phyloP scores from a whole-genome alignment of 2,888 invertebrate genomes.

The Ptychoptera albimana region DNA sequence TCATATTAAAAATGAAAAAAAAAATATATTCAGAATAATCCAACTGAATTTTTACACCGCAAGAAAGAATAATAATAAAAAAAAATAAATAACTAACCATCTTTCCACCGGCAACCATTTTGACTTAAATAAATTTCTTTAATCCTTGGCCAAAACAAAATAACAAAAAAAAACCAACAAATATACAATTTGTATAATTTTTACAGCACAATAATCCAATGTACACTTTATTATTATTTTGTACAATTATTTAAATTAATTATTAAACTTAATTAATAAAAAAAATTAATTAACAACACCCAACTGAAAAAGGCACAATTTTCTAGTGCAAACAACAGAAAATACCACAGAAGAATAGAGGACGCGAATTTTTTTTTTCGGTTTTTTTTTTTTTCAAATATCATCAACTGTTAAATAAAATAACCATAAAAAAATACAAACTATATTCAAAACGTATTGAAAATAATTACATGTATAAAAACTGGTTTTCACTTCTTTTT shows the following conservation, averaged over 20 bases:
- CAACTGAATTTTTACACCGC: too few relatives aligned
- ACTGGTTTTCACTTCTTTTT: background rate
- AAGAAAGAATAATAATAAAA: background rate
- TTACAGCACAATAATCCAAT: too few relatives aligned
- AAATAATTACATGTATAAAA: background rate
- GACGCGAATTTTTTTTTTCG: constrained; percentile 1
- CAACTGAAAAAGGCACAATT: constrained; percentile 2
- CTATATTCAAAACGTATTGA: too few relatives aligned
- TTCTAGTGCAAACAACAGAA: background rate
- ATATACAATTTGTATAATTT: background rate
- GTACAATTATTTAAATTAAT: too few relatives aligned
- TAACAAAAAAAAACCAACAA: background rate
- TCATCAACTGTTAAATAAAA: too few relatives aligned
- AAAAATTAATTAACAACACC: background rate
- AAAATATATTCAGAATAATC: too few relatives aligned
- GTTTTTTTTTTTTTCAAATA: too few relatives aligned
- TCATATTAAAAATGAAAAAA: too few relatives aligned
- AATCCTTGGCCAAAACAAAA: background rate
- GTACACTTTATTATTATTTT: too few relatives aligned
- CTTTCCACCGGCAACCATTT: constrained; percentile 5
- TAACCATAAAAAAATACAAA: too few relatives aligned
- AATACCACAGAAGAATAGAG: background rate
- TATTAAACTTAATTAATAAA: too few relatives aligned
- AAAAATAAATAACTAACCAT: constrained; percentile 1
- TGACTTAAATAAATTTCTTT: background rate